phyloP scores from a whole-genome alignment of 2,797 vertebrate species.

The Labeo calbasu region DNA sequence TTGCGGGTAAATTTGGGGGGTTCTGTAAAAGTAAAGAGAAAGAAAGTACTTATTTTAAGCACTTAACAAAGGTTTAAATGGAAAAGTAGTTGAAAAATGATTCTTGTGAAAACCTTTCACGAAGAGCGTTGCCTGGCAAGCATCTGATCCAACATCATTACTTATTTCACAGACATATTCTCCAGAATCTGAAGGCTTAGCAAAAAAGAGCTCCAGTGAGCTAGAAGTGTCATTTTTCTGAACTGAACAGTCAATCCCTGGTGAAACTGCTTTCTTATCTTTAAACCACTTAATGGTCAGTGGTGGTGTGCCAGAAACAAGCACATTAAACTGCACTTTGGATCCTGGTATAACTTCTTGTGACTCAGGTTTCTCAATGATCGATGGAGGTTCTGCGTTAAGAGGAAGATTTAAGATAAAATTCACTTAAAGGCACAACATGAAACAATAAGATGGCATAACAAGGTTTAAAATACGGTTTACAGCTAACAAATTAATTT shows the following conservation, averaged over 20 bases:
- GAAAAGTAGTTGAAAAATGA: background rate
- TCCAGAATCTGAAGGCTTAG: conserved; percentile 88
- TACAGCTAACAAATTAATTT: background rate
- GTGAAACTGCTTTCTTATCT: conserved; percentile 89
- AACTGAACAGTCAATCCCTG: conserved; percentile 85
- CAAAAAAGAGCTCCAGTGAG: conserved; percentile 90
- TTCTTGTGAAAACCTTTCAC: conserved; percentile 88
- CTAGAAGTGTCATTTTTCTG: conserved; percentile 90
- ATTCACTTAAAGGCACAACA: background rate
- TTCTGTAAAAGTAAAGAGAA: conserved; percentile 76
- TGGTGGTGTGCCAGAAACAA: conserved; percentile 88
- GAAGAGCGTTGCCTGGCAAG: conserved; percentile 88
- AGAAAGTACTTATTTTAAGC: conserved; percentile 10
- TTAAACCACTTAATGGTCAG: conserved; percentile 96
- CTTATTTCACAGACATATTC: conserved; percentile 91
- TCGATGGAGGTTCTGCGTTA: conserved; percentile 89
- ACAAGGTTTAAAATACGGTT: background rate
- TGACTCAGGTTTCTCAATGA: conserved; percentile 90
- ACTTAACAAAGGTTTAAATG: background rate
- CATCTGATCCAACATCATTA: conserved; percentile 91
- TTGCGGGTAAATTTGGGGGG: conserved; percentile 91
- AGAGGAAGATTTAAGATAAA: conserved; percentile 20
- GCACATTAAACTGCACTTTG: conserved; percentile 88
- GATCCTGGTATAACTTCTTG: conserved; percentile 90
- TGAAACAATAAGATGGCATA: background rate